These are phyloP conservation scores for Taxidea taxus DNA, from an alignment of 2,113 vertebrate species.

Conservation along the genomic window DNA sequence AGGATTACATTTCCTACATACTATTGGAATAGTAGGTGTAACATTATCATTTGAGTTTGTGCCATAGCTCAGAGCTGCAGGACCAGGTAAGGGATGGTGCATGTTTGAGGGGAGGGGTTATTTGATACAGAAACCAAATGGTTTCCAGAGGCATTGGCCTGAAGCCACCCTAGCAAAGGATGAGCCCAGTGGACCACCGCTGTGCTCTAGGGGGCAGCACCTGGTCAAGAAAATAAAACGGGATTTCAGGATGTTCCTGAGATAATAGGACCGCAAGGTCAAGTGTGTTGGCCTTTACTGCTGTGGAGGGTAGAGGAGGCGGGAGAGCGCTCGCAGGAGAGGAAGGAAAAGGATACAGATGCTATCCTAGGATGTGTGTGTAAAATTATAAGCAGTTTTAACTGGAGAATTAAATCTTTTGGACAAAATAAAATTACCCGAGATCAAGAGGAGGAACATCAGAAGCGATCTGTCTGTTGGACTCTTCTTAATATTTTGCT, in stretches of 20 bases:
- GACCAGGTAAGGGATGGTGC: background rate
- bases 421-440: conserved; percentile 32
- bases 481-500: background rate
- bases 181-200: accelerated
- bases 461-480: background rate
- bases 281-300: background rate
- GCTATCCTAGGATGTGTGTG: background rate
- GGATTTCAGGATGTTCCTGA: background rate
- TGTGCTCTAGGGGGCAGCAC: background rate
- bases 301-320: background rate
- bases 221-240: background rate
- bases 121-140: background rate
- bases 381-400: background rate
- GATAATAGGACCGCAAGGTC: background rate
- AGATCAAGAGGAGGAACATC: background rate
- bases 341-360: background rate
- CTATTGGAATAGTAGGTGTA: background rate
- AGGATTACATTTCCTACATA: background rate
- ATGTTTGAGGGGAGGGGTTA: background rate
- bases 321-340: no score
- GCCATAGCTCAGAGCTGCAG: background rate
- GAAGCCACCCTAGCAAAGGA: background rate
- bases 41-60: background rate
- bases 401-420: background rate
- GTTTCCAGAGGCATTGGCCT: background rate